These are phyloP conservation scores for Eurois occulta DNA, from an alignment of 2,888 invertebrate species.

Conservation along the genomic window DNA sequence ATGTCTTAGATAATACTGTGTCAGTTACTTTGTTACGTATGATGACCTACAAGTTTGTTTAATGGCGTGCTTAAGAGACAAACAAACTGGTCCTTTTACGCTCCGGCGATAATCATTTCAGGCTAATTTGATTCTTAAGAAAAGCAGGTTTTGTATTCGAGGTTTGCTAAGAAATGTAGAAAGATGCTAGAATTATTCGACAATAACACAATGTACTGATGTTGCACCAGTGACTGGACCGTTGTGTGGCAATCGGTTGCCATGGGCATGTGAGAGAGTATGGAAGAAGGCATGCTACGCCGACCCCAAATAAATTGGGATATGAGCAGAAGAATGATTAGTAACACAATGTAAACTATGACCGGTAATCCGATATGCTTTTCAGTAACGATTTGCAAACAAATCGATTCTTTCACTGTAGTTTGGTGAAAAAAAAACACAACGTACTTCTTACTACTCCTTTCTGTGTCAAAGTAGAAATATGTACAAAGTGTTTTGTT, in stretches of 20 bases:
- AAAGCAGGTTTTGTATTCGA: background rate
- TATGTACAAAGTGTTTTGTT: background rate
- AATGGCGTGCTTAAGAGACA: background rate
- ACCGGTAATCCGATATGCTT: background rate
- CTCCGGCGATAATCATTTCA: background rate
- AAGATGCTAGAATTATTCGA: background rate
- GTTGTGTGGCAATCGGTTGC: background rate
- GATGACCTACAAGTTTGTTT: slow-evolving; percentile 33
- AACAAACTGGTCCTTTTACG: background rate
- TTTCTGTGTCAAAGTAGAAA: background rate
- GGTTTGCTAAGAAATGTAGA: background rate
- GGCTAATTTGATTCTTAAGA: background rate
- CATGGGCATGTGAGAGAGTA: background rate
- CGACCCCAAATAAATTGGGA: background rate
- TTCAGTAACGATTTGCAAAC: background rate
- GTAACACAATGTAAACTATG: background rate
- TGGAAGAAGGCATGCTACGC: background rate
- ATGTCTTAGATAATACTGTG: slow-evolving; percentile 29
- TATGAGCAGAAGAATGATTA: background rate
- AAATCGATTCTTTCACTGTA: background rate
- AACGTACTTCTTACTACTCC: background rate
- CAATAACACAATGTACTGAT: background rate
- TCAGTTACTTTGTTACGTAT: slow-evolving; percentile 1
- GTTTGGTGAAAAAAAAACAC: background rate
- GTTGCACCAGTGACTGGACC: background rate